phyloP scores from a whole-genome alignment of 2,797 vertebrate genomes.

The Rachycentron canadum region DNA sequence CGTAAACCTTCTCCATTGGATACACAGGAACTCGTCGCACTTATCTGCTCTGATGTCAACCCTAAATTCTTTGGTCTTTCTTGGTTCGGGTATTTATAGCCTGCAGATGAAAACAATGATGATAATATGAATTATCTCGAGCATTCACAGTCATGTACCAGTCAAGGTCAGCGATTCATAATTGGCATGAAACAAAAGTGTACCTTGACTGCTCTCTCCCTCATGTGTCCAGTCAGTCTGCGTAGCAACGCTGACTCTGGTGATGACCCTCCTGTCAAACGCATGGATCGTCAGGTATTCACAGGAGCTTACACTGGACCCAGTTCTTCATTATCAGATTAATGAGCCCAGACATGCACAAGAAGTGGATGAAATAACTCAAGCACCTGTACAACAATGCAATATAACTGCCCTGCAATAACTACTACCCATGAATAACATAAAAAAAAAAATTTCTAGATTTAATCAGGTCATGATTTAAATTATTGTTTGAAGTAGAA shows the following conservation, averaged over 20 bases:
- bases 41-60: conserved; percentile 3
- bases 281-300: conserved; percentile 34
- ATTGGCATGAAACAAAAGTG: conserved; percentile 5
- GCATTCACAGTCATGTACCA: conserved; percentile 12
- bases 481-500: background rate
- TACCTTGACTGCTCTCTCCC: conserved; percentile 8
- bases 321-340: conserved; percentile 20
- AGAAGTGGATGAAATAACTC: background rate
- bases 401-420: background rate
- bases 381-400: background rate
- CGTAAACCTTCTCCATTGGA: conserved; percentile 21
- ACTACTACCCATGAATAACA: background rate
- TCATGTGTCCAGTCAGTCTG: conserved; percentile 27
- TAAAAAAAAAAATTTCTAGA: background rate
- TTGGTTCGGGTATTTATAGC: conserved; percentile 16
- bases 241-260: conserved; percentile 25
- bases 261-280: conserved; percentile 43
- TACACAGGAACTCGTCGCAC: background rate
- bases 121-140: conserved; percentile 13
- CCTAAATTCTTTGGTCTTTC: conserved; percentile 5
- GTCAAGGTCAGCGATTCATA: conserved; percentile 25
- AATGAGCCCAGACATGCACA: conserved; percentile 3
- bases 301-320: conserved; percentile 17
- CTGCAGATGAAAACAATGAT: conserved; percentile 29
- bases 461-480: background rate